Base-by-base conservation (phyloP, 2,113 vertebrate species). In the Leptobrachium leishanense region DNA sequence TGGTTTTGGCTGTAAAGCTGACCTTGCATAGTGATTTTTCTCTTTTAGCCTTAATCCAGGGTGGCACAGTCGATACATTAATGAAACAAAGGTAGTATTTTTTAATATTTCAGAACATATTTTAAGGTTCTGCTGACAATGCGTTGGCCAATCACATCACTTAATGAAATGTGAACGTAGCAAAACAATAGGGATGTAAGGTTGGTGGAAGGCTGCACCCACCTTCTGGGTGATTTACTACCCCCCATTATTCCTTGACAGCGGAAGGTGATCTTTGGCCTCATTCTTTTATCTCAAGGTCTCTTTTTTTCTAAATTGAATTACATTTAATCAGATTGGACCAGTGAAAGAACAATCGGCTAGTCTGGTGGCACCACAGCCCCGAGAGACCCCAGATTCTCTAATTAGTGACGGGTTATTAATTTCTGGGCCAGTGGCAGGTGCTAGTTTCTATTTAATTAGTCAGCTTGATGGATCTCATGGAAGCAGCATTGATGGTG, bases 371-470 rank as follows among this genome's bases (percentile, higher is more conserved):
- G 31, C 15, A 53, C 71, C 41, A 50, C 41, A 13, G 41, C 15
- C 77, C 63, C 70, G n/a, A 15, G 77, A 55, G 77, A 70, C 10
- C 54, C 10, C 0, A 9, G 2, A 10, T 7, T 10, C 67, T 66
- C 59, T 64, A 73, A 72, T 79, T 79, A 79, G 77, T 66, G 62
- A 79, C 50, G 77, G 77, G 57, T 72, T 79, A 79, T 79, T 79
- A 72, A 73, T 73, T 79, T 73, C 44, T 53, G 62, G 72, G 62
- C 68, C 10, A 12, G 63, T 73, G 62, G 77, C 77, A 79, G 77
- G 70, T 79, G 70, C 50, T 73, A 20, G 10, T 8, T 67, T 79
- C 62, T 43, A 79, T 53, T 73, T 79, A 79, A 79, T 79, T 73
- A 79, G 77, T 59, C 46, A 15, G 5, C 11, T 43, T 39, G 50